Conservation (phyloP, 2,888 invertebrate genomes). For the Tenthredo distinguenda region DNA sequence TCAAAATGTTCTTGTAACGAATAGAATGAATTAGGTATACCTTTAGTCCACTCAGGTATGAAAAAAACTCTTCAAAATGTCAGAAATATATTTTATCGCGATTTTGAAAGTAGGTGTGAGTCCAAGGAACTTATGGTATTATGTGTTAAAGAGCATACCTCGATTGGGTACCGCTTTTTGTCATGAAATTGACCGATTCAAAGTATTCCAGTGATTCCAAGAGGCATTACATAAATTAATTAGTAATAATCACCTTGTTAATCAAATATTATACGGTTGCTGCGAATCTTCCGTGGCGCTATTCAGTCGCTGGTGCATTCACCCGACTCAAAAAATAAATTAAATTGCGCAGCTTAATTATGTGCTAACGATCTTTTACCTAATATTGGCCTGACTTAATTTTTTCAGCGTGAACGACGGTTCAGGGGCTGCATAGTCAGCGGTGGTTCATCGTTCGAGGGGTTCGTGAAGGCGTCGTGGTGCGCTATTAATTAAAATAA, state of each 20-base stretch:
- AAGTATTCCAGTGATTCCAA: not conserved
- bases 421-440: constrained; percentile 33
- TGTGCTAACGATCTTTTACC: constrained; percentile 31
- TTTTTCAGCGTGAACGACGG: constrained; percentile 24
- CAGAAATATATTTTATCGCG: not conserved
- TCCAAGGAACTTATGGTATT: not conserved
- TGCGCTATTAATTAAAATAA: constrained; percentile 69
- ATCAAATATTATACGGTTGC: not conserved
- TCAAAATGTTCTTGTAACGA: not conserved
- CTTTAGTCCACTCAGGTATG: not conserved
- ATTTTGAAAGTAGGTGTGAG: not conserved
- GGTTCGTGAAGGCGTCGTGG: constrained; percentile 25
- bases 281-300: not conserved
- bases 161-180: not conserved
- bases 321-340: not conserved
- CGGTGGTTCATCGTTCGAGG: constrained; percentile 30
- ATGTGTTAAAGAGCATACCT: not conserved
- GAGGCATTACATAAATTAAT: not conserved
- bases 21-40: not conserved
- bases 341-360: constrained; percentile 17
- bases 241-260: not conserved
- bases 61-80: not conserved
- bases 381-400: constrained; percentile 18
- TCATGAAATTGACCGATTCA: not conserved
- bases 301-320: not conserved